Evolutionary conservation across 2,797 vertebrate genomes (phyloP), one percentile per base, ranked within the genome.

Genomic region (Cyprinodon diabolis): DNA sequence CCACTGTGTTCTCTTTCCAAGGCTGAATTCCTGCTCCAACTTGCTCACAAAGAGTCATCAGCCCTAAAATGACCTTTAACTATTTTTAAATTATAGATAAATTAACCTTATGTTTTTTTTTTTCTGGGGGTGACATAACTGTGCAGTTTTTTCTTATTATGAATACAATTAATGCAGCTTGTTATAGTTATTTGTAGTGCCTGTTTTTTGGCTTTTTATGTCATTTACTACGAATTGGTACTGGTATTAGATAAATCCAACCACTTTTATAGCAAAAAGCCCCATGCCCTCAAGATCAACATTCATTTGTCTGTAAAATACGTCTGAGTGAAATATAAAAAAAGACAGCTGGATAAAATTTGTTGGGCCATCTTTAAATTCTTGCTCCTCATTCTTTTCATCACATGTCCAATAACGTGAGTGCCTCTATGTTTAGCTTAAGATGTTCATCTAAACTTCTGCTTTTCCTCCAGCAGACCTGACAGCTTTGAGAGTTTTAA

Each of bases 1-100:
- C 91, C 90, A 90, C 89, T 87, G 82, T 86, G 85, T 84, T 87
- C 83, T 82, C 73, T 52, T 80, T 85, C 84, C 86, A 84, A 90
- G 84, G 82, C 71, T 87, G 80, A 83, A 87, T 90, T 91, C 81
- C 77, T 83, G 72, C 83, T 84, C 67, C 52, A 72, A 80, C 80
- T 74, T 74, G 75, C 73, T 23, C 35, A 25, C 21, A 71, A 84
- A 71, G 79, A 82, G 80, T 72, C 72, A 72, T 86, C 70, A 73
- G 57, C 68, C 83, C 77, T 40, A 80, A 76, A 71, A 72, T 79
- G 71, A 84, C 81, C 74, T 80, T 14, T 82, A 71, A 19, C 48
- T 71, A 35, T 87, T 71, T 66, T 67, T 52, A 71, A 70, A 78
- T 83, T 60, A 51, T 45, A 72, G 47, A 76, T 15, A 57, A 74